Conservation (phyloP, 2,113 vertebrate genomes). For the Saccopteryx bilineata region DNA sequence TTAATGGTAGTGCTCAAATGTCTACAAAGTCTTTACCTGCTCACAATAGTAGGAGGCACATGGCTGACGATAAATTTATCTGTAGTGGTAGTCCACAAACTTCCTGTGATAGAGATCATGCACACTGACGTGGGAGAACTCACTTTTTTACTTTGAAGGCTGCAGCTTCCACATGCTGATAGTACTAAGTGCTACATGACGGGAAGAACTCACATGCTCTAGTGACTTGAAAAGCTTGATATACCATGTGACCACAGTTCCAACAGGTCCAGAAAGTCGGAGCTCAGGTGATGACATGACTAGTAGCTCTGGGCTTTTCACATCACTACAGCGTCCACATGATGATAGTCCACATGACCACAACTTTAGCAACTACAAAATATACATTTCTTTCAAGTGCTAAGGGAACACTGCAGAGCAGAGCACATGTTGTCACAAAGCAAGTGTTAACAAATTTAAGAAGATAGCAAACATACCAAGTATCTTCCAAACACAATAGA, state of each 20-base stretch:
- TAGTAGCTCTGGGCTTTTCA: neutral
- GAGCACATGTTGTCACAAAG: too few species aligned
- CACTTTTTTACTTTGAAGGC: neutral
- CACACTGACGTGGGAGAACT: neutral
- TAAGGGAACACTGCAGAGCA: too few species aligned
- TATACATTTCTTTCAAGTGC: too few species aligned
- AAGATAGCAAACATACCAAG: too few species aligned
- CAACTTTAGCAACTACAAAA: neutral
- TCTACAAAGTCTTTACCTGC: neutral
- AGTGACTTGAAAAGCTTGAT: neutral
- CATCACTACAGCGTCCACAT: neutral
- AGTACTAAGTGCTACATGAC: neutral
- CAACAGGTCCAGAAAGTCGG: neutral
- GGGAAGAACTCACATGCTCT: neutral
- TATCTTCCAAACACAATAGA: too few species aligned
- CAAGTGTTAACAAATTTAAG: too few species aligned
- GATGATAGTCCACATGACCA: neutral
- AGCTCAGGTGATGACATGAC: neutral
- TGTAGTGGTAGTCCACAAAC: neutral
- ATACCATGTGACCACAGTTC: neutral
- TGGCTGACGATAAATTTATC: neutral
- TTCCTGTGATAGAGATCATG: neutral
- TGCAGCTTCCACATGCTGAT: neutral
- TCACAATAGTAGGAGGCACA: too few species aligned
- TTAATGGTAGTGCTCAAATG: neutral